Base-by-base conservation (phyloP, 2,797 vertebrate species). In the Zalophus californianus region DNA sequence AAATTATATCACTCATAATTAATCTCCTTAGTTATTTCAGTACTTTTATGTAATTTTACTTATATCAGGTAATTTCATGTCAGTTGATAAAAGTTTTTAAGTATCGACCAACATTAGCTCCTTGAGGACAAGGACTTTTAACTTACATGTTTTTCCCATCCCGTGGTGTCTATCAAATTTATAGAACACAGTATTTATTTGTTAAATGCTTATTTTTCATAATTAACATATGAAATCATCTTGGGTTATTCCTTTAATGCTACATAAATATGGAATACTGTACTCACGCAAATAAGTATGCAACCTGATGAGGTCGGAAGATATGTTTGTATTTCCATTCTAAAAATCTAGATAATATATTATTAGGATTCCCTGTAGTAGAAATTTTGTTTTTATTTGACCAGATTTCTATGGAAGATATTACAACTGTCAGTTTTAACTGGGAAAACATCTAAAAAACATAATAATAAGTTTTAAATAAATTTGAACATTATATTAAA, bases 321-420 rank as follows among this genome's bases (percentile, higher is more conserved):
- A 23, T 2, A 79, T 58, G 13, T 5, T 48, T 5, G 0, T 3
- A 2, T 62, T 94, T 96, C 97, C 98, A 98, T 0, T 88, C 3
- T 79, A 89, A 91, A 95, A 98, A 92, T 2, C 25, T n/a, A 62
- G 12, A 3, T 82, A 98, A 79, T 72, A 96, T 15, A 15, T 16
- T 0, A 12, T 92, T 14, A 35, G 72, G 48, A 54, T 44, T 10
- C 23, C 82, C 92, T 58, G 15, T 0, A 38, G 79, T 86, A 83
- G 73, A 38, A 89, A 98, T 89, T 90, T 68, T 97, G 56, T 97
- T 98, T 89, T 86, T 68, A 35, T 96, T 86, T 82, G 97, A 97
- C 98, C 98, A 98, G n/a, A 98, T 96, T 90, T 98, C 97, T 97
- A 98, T 96, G 41, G 97, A 94, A 84, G 94, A 85, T 95, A 98